A percentile compares a stretch with the other conserved stretches of the same genome.
phyloP scores from a whole-genome alignment of 1,140 invertebrate genomes.

The Lithobius niger region DNA sequence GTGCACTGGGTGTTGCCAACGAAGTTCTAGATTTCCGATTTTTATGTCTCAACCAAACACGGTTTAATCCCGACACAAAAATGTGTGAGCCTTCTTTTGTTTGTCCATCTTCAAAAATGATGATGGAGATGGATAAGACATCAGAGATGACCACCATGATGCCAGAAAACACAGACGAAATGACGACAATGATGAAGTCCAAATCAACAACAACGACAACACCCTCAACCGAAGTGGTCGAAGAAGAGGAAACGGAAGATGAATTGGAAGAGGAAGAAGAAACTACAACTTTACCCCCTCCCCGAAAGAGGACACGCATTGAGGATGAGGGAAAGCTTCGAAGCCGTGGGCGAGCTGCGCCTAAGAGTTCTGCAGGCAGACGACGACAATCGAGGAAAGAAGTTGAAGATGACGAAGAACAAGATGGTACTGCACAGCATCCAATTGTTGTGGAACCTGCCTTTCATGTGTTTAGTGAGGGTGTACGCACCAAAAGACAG shows the following conservation, averaged over 20 bases:
- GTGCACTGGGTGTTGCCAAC: slow-evolving; percentile 10
- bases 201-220: background rate
- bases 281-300: background rate
- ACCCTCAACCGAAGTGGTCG: background rate
- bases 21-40: slow-evolving; percentile 9
- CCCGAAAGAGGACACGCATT: too few relatives aligned
- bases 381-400: background rate
- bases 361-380: background rate
- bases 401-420: background rate
- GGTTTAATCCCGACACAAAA: background rate
- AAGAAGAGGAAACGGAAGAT: background rate
- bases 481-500: background rate
- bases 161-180: background rate
- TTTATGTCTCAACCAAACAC: background rate
- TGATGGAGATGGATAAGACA: too few relatives aligned
- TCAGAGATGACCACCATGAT: background rate
- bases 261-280: background rate
- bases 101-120: too few relatives aligned
- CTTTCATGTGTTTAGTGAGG: background rate
- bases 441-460: background rate
- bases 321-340: too few relatives aligned
- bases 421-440: background rate
- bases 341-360: too few relatives aligned
- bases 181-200: background rate
- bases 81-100: background rate